These are phyloP conservation scores for Pseudachorutes palmiensis DNA, from an alignment of 1,140 invertebrate species.

Conservation along the genomic window DNA sequence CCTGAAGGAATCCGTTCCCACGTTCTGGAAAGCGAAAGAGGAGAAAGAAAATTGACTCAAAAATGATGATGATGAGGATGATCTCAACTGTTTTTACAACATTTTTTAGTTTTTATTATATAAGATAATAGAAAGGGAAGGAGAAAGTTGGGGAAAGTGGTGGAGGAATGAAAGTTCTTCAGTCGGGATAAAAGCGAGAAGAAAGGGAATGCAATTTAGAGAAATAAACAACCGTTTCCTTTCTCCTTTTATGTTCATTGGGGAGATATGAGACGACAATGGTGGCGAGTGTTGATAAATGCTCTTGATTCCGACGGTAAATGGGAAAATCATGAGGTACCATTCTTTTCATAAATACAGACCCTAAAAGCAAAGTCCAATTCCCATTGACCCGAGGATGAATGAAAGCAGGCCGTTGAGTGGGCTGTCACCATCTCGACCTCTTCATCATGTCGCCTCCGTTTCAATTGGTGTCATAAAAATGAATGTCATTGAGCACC, in stretches of 20 bases:
- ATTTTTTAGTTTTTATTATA: not conserved
- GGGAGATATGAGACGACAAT: not conserved
- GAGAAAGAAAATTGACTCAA: too few species aligned
- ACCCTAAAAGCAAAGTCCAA: too few species aligned
- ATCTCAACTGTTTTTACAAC: constrained; percentile 10
- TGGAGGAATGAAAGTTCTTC: not conserved
- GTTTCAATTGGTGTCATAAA: too few species aligned
- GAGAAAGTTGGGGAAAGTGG: not conserved
- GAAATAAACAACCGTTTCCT: not conserved
- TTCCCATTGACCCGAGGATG: too few species aligned
- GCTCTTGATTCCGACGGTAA: not conserved
- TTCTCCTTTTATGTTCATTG: not conserved
- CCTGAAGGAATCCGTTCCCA: constrained; percentile 10
- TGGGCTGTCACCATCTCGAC: too few species aligned
- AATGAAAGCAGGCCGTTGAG: too few species aligned
- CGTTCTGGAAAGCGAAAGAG: not conserved
- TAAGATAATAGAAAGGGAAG: constrained; percentile 10
- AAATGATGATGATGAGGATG: constrained; percentile 8
- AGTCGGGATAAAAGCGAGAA: constrained; percentile 12
- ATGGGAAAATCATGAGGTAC: too few species aligned
- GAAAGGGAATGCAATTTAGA: constrained; percentile 10
- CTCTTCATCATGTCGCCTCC: too few species aligned
- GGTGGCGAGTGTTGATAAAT: not conserved
- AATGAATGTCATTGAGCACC: too few species aligned
- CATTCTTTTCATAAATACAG: too few species aligned